phyloP scores from a whole-genome alignment of 2,888 invertebrate genomes.

The Parelbella ahira region DNA sequence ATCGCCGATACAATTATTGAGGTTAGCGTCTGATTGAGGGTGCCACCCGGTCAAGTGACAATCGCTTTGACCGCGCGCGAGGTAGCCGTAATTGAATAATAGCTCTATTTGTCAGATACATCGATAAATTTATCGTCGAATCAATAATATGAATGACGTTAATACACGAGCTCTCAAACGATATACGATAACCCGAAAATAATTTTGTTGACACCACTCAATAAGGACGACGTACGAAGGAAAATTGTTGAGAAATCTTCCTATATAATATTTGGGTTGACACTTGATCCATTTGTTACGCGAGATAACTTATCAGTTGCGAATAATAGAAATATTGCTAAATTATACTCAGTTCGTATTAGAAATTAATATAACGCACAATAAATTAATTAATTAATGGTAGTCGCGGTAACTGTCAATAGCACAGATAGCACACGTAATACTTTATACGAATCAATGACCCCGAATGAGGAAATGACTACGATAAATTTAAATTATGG shows the following conservation, averaged over 20 bases:
- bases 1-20: slow-evolving; percentile 46
- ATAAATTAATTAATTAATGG: slow-evolving; percentile 6
- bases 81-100: slow-evolving; percentile 63
- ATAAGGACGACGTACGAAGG: slow-evolving; percentile 4
- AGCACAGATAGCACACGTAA: background rate
- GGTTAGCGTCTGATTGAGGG: slow-evolving; percentile 58
- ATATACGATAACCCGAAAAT: slow-evolving; percentile 29
- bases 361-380: too few relatives aligned
- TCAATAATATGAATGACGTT: slow-evolving; percentile 35
- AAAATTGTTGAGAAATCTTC: slow-evolving; percentile 31
- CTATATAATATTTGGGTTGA: slow-evolving; percentile 45
- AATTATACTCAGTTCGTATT: slow-evolving; percentile 17
- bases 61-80: slow-evolving; percentile 45
- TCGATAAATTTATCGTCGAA: slow-evolving; percentile 47
- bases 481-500: slow-evolving; percentile 5
- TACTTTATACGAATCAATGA: slow-evolving; percentile 9
- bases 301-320: slow-evolving; percentile 39
- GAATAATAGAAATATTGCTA: slow-evolving; percentile 32
- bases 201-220: too few relatives aligned
- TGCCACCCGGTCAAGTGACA: slow-evolving; percentile 65
- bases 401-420: slow-evolving; percentile 2
- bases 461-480: slow-evolving; percentile 2
- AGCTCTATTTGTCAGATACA: slow-evolving; percentile 48
- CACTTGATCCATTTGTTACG: slow-evolving; percentile 46
- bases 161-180: slow-evolving; percentile 31